Base-by-base conservation (phyloP, 2,113 vertebrate genomes). In the Clupea harengus region DNA sequence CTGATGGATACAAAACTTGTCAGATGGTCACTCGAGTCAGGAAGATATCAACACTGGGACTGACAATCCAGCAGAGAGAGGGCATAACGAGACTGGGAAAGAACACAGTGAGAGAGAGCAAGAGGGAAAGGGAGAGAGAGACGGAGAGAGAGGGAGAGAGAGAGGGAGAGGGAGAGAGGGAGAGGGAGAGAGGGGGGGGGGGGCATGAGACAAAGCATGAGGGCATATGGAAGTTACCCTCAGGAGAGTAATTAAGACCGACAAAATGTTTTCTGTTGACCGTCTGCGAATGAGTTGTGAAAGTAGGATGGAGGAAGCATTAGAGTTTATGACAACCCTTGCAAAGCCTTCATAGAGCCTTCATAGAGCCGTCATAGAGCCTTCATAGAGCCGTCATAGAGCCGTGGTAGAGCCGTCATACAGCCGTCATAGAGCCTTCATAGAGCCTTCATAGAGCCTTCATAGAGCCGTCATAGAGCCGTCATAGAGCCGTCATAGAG, bases 201-300 rank as follows among this genome's bases (percentile, higher is more conserved):
- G 0, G 2, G 39, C 1, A 3, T 49, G 81, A 83, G 28, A 60
- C 47, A 60, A 72, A 87, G 57, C 64, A 25, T 82, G 15, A 18
- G 81, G 81, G 39, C 39, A 39, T 39, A 82, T 83, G 82, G 15
- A 83, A 39, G 82, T 83, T 80, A 10, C 64, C 87, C 67, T 82
- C 4, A 50, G 25, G 81, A 86, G 72, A 80, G 45, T 83, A 87
- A 88, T 88, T 89, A 85, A 75, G 81, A 46, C 20, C 72, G 46
- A 64, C 57, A 78, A 57, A 75, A 54, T 49, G 89, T 81, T 86
- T 81, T 83, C 57, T 86, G 46, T 82, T 87, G 81, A 86, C 60
- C 44, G 81, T 60, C 80, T 50, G 39, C 39, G 39, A 39, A 39
- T 39, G 88, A 78, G 28, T 44, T 78, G 64, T 67, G 64, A 3